A percentile compares a stretch with the other conserved stretches of the same genome.
These are phyloP conservation scores for Anolis apletophallus DNA, from an alignment of 2,797 vertebrate genomes.

Conservation along the genomic window DNA sequence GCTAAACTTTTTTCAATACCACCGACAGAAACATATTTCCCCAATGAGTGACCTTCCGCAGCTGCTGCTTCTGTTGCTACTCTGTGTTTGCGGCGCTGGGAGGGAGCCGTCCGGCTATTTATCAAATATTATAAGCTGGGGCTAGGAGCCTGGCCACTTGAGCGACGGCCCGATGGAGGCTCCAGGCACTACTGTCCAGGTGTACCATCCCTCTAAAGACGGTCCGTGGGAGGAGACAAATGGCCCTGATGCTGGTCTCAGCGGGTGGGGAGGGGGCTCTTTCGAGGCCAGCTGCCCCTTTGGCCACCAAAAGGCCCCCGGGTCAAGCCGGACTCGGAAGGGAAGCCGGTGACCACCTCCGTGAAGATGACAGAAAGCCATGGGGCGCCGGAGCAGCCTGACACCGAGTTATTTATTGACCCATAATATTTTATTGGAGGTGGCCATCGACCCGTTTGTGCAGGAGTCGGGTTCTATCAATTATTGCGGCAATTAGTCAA, in stretches of 20 bases:
- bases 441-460: conserved; percentile 85
- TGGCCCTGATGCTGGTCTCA: conserved; percentile 61
- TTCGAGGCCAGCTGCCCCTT: conserved; percentile 80
- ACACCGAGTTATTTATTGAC: conserved; percentile 76
- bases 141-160: conserved; percentile 64
- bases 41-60: conserved; percentile 86
- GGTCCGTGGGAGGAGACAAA: conserved; percentile 86
- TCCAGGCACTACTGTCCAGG: conserved; percentile 78
- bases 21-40: conserved; percentile 88
- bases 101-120: conserved; percentile 72
- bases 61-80: conserved; percentile 70
- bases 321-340: conserved; percentile 55
- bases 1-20: conserved; percentile 86
- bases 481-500: conserved; percentile 92
- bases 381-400: conserved; percentile 56
- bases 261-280: background rate
- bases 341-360: conserved; percentile 50
- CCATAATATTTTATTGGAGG: conserved; percentile 85
- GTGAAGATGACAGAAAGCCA: background rate
- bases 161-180: conserved; percentile 53
- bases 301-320: conserved; percentile 64
- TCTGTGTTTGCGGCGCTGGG: conserved; percentile 38
- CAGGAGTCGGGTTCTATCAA: conserved; percentile 88
- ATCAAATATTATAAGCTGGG: conserved; percentile 80
- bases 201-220: conserved; percentile 77